Evolutionary conservation across 2,888 invertebrate genomes (phyloP).

Genomic region (Caenorhabditis zanzibari): DNA sequence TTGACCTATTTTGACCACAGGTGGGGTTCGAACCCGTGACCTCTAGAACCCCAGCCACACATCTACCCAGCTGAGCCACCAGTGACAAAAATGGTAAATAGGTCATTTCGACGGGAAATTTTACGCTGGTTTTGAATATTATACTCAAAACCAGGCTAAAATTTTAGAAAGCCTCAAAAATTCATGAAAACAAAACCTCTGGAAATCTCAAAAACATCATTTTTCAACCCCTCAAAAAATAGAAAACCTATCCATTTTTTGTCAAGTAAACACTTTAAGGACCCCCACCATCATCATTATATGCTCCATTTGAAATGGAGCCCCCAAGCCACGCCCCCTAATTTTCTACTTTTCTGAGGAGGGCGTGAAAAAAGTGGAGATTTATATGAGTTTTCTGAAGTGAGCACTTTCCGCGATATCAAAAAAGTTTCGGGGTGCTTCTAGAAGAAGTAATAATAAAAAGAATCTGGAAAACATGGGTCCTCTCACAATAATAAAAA

Average conservation of each 20-base stretch:
- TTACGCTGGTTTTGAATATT: too few relatives aligned
- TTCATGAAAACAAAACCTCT: too few relatives aligned
- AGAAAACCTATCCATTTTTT: not conserved
- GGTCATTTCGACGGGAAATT: too few relatives aligned
- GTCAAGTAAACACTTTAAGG: not conserved
- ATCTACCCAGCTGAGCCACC: too few relatives aligned
- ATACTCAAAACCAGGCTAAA: too few relatives aligned
- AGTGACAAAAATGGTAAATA: too few relatives aligned
- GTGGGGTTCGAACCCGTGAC: too few relatives aligned
- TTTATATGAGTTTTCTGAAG: not conserved
- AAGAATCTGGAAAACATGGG: not conserved
- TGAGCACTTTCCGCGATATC: not conserved
- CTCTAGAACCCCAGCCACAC: too few relatives aligned
- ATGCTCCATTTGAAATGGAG: constrained; percentile 21
- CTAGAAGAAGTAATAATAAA: not conserved
- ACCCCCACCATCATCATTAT: constrained; percentile 23
- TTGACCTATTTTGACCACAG: too few relatives aligned
- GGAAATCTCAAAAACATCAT: too few relatives aligned
- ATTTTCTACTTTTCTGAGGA: constrained; percentile 22
- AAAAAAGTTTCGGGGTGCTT: not conserved
- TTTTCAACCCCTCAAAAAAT: too few relatives aligned
- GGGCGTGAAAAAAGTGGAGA: not conserved
- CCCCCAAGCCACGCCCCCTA: constrained; percentile 24
- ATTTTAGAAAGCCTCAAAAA: too few relatives aligned
- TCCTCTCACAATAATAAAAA: constrained; percentile 8